Conservation (phyloP, 1,140 invertebrate genomes). For the Drosophila setifemur region DNA sequence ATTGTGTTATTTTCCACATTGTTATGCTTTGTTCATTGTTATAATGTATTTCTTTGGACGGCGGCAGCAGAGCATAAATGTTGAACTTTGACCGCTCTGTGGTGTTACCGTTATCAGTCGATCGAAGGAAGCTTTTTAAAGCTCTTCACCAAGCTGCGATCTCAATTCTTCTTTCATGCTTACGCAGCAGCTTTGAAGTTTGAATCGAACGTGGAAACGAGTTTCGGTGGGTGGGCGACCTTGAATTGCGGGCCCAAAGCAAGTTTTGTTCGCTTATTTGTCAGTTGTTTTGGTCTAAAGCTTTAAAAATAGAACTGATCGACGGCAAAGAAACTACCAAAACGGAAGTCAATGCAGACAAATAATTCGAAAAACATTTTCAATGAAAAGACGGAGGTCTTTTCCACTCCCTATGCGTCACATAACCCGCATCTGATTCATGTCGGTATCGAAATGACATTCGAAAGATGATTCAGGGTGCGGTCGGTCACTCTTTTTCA, state of each 20-base stretch:
- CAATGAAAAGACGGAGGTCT: background rate
- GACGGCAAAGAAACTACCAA: background rate
- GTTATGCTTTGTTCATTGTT: constrained; percentile 10
- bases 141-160: constrained; percentile 11
- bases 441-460: background rate
- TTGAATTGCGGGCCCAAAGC: constrained; percentile 46
- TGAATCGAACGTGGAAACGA: constrained; percentile 18
- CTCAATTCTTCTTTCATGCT: constrained; percentile 3
- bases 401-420: constrained; percentile 34
- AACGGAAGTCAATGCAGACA: constrained; percentile 24
- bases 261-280: constrained; percentile 21
- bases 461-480: constrained; percentile 52
- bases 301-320: constrained; percentile 34
- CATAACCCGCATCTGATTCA: constrained; percentile 25
- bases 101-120: constrained; percentile 20
- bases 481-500: constrained; percentile 16
- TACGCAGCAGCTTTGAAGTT: constrained; percentile 31
- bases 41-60: constrained; percentile 3
- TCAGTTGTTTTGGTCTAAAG: constrained; percentile 27
- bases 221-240: constrained; percentile 57
- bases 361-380: background rate
- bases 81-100: constrained; percentile 21
- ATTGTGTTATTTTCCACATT: background rate
- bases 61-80: constrained; percentile 18
- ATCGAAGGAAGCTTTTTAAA: constrained; percentile 5